Evolutionary conservation across 2,113 vertebrate species (phyloP), one percentile per base, ranked within the genome.

Genomic region (Archilochus colubris): DNA sequence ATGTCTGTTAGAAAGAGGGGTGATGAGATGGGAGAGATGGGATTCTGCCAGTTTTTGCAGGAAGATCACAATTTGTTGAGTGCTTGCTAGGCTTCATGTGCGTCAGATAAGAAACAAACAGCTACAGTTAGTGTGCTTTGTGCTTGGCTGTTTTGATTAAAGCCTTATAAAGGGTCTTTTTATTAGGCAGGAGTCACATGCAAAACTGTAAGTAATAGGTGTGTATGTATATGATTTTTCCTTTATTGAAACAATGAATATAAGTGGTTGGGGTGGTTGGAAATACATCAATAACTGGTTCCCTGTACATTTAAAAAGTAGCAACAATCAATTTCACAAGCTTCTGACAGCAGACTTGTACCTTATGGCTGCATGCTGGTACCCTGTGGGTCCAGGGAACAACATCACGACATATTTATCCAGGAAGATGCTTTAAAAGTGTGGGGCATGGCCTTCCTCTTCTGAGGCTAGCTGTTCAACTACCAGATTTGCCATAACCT

Each of bases 31-130:
- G 88, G 73, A 78, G 76, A 79, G 58, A 68, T 86, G 76, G 80
- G 85, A 44, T 64, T 91, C 61, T 73, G 91, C 86, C 90, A 86
- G 24, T 63, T 86, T 83, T 72, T 88, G 57, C 85, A 83, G 88
- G 89, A 93, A 86, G 88, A 53, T 38, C 0, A 0, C 77, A 67
- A 67, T 93, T 95, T 91, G 68, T 88, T 84, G 78, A 79, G 79
- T 25, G 3, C 93, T 94, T 80, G 61, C 44, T 88, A 88, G 73
- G 67, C 67, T 92, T 92, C 94, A 44, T 75, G 68, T 93, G 85
- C 54, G 95, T 95, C 94, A 86, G 82, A 91, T 93, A 88, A 89
- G 69, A 87, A 89, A 62, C 74, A 77, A 87, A 86, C 50, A 91
- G 83, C 93, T 86, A 53, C 82, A 72, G 82, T 91, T 83, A 91